phyloP scores from a whole-genome alignment of 2,113 vertebrate species.

The Crotalus horridus region DNA sequence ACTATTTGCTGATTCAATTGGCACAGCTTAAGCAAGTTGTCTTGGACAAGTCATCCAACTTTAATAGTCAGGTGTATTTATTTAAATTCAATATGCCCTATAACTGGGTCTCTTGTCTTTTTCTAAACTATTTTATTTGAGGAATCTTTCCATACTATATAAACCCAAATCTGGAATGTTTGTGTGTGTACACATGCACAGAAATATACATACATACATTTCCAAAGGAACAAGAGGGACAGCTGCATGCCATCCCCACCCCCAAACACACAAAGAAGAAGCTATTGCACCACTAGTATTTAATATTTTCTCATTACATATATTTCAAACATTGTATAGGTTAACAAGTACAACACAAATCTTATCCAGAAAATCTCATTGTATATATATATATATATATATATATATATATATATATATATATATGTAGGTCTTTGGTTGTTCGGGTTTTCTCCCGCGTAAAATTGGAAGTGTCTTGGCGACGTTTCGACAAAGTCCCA shows the following conservation, averaged over 20 bases:
- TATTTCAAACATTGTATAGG: not conserved
- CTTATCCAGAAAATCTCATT: not conserved
- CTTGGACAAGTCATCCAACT: not conserved
- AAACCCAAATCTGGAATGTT: not conserved
- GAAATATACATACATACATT: not conserved
- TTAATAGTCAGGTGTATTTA: not conserved
- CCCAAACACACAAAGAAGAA: not conserved
- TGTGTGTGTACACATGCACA: not conserved
- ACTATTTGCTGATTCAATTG: not conserved
- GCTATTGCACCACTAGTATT: not conserved
- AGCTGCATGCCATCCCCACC: not conserved
- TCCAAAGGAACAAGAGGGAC: not conserved
- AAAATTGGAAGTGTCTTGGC: too few relatives aligned
- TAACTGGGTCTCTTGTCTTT: not conserved
- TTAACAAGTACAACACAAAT: not conserved
- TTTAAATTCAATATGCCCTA: not conserved
- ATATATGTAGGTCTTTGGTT: too few relatives aligned
- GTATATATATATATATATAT: too few relatives aligned
- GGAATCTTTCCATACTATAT: not conserved
- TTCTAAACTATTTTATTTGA: not conserved
- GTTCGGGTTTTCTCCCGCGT: too few relatives aligned
- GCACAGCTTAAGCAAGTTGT: not conserved
- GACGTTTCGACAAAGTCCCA: too few relatives aligned
- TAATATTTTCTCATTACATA: not conserved
- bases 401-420: too few relatives aligned